Base-by-base conservation (phyloP, 2,797 vertebrate species). In the Helostoma temminkii region DNA sequence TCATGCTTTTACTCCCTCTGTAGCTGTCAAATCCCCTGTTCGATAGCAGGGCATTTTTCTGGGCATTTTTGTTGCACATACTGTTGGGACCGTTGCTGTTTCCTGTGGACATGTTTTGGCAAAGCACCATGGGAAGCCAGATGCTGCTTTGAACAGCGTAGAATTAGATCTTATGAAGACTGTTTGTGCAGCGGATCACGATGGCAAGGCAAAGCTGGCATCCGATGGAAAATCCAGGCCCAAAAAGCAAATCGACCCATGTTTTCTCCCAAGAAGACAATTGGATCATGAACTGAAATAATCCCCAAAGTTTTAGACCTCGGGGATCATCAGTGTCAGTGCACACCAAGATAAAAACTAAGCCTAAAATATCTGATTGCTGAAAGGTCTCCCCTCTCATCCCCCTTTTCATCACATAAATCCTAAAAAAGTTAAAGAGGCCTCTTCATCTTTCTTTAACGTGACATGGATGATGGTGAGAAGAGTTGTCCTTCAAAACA, bases 91-190 rank as follows among this genome's bases (percentile, higher is more conserved):
- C 53, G 45, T 72, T 71, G 42, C 58, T 57, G 65, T 45, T 78
- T 79, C 66, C 62, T 1, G 48, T 46, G 70, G 74, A 84, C 74
- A 53, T 4, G 9, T 81, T 76, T 84, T 84, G 85, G 84, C 74
- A 16, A 56, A 0, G 81, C 85, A 88, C 81, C 83, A 74, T 71
- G 67, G 74, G 81, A 85, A 90, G 63, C 83, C 87, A 86, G 87
- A 88, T 87, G 88, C 87, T 68, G 74, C 76, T 84, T 78, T 85
- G 78, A 88, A 82, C 64, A 42, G 74, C 52, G 65, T 55, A 64
- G 60, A 80, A 64, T 77, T 67, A 74, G 72, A 81, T 82, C 83
- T 81, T 67, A 41, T 89, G 66, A 84, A 81, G 71, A 42, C 63
- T 67, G 83, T 84, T 67, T 84, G 70, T 77, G 67, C 14, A 0